Percentiles rank a stretch among this genome's conserved stretches.
These are phyloP conservation scores for Lasioglossum baleicum DNA, from an alignment of 1,140 invertebrate species.

Conservation along the genomic window DNA sequence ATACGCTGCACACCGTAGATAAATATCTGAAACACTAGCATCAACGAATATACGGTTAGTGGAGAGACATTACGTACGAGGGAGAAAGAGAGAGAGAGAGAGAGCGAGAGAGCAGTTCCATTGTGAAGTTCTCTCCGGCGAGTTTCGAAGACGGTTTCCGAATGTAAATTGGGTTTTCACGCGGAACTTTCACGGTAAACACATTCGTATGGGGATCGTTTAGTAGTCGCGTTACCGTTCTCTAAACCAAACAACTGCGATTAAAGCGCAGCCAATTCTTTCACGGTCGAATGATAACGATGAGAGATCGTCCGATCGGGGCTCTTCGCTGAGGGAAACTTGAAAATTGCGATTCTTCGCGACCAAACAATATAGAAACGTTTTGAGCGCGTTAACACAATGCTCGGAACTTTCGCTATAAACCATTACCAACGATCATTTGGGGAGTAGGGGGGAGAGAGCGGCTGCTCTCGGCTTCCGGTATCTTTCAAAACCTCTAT, in stretches of 20 bases:
- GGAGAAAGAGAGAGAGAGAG: too few species aligned
- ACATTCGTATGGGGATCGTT: constrained; percentile 64
- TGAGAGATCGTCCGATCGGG: constrained; percentile 2
- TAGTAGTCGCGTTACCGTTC: constrained; percentile 55
- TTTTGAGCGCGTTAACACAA: constrained; percentile 12
- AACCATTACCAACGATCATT: constrained; percentile 4
- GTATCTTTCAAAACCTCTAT: constrained; percentile 1
- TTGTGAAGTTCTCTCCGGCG: not conserved
- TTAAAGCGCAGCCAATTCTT: constrained; percentile 64
- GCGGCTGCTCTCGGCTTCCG: not conserved
- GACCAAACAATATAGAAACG: not conserved
- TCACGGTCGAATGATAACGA: constrained; percentile 31
- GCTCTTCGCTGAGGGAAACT: constrained; percentile 18
- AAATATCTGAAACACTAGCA: constrained; percentile 2
- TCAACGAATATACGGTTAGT: constrained; percentile 26
- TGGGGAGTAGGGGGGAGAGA: too few species aligned
- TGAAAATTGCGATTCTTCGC: constrained; percentile 6
- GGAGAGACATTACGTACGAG: not conserved
- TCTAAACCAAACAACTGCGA: constrained; percentile 57
- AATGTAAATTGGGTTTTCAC: constrained; percentile 60
- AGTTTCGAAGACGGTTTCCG: constrained; percentile 29
- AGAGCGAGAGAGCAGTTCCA: not conserved
- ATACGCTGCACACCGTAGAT: not conserved
- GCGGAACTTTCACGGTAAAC: constrained; percentile 62
- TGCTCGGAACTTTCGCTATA: constrained; percentile 4